phyloP scores from a whole-genome alignment of 1,140 invertebrate genomes.

The Drosophila kurseongensis region DNA sequence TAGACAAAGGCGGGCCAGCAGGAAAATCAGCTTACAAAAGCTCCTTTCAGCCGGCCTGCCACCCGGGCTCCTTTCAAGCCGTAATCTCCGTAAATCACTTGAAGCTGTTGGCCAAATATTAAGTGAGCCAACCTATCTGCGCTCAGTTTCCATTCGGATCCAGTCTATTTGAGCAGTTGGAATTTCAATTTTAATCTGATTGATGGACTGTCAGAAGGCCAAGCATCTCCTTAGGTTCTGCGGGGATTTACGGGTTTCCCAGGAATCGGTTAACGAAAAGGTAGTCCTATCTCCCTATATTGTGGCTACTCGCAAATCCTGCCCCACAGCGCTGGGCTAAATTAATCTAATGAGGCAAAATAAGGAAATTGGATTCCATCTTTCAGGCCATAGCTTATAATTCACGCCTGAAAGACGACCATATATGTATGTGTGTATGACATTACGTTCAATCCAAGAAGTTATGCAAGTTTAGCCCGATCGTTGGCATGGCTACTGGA shows the following conservation, averaged over 20 bases:
- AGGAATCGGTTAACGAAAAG: background rate
- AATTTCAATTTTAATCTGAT: constrained; percentile 56
- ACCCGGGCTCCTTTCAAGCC: constrained; percentile 18
- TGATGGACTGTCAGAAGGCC: constrained; percentile 31
- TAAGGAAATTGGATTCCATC: background rate
- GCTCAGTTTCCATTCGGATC: constrained; percentile 21
- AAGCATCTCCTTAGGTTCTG: background rate
- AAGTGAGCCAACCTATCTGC: constrained; percentile 32
- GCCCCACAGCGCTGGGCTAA: background rate
- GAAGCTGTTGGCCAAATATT: constrained; percentile 54
- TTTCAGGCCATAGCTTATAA: background rate
- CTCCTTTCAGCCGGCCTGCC: constrained; percentile 28
- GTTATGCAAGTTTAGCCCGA: no score
- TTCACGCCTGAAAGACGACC: background rate
- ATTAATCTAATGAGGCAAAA: constrained; percentile 8
- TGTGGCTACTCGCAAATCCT: background rate
- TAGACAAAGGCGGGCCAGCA: constrained; percentile 49
- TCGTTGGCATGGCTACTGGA: no score
- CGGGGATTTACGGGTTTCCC: background rate
- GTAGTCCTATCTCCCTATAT: background rate
- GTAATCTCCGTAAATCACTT: constrained; percentile 55
- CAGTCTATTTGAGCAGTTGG: constrained; percentile 24
- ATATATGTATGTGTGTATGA: no score
- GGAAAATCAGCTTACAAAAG: constrained; percentile 61
- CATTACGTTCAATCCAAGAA: no score